Percentiles rank a stretch among this genome's conserved stretches.
These are phyloP conservation scores for Stramonita haemastoma DNA, from an alignment of 2,888 invertebrate species.

Conservation along the genomic window DNA sequence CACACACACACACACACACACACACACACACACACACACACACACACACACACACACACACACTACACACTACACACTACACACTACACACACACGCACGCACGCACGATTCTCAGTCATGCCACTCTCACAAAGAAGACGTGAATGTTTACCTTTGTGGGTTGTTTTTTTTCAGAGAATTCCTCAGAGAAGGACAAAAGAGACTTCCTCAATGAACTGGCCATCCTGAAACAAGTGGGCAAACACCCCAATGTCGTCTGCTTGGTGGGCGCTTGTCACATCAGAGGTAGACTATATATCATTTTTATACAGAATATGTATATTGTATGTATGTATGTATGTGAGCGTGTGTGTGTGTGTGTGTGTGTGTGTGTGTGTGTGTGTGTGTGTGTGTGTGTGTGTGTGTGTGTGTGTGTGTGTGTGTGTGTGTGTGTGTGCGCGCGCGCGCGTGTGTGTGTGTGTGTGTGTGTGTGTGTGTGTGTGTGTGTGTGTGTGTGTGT, in stretches of 20 bases:
- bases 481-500: no score
- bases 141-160: not conserved
- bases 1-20: no score
- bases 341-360: not conserved
- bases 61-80: no score
- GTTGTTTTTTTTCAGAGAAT: constrained; percentile 59
- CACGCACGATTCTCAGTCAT: not conserved
- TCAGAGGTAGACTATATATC: constrained; percentile 59
- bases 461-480: no score
- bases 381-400: not conserved
- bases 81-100: no score
- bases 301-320: not conserved
- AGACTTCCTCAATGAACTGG: constrained; percentile 71
- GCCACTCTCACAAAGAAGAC: no score
- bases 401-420: not conserved
- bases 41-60: not conserved
- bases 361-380: not conserved
- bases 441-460: no score
- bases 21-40: not conserved
- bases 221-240: constrained; percentile 69
- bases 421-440: not conserved
- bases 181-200: constrained; percentile 70
- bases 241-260: constrained; percentile 71
- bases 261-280: constrained; percentile 70
- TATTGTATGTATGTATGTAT: not conserved